Conservation (phyloP, 1,140 invertebrate species). For the Papilio machaon region DNA sequence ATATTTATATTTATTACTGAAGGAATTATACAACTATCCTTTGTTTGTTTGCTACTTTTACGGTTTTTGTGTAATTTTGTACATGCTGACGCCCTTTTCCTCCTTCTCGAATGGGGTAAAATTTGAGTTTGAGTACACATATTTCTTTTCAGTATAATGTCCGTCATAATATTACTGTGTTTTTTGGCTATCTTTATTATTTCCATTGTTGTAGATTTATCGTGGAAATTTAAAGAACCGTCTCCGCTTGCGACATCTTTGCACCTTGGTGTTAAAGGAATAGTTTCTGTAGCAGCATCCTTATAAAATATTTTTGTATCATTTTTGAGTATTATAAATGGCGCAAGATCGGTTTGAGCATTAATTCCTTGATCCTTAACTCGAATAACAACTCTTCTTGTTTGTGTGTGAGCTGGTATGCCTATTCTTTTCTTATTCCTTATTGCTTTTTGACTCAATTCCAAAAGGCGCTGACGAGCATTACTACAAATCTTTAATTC, state of each 20-base stretch:
- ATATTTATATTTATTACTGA: constrained; percentile 82
- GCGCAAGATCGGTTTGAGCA: constrained; percentile 78
- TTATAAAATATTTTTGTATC: constrained; percentile 55
- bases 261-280: constrained; percentile 64
- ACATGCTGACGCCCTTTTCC: constrained; percentile 56
- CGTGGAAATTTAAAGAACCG: constrained; percentile 63
- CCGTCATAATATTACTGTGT: constrained; percentile 63
- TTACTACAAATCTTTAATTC: constrained; percentile 83
- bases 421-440: constrained; percentile 83
- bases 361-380: constrained; percentile 83
- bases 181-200: constrained; percentile 52
- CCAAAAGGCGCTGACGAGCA: constrained; percentile 81
- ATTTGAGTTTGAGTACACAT: constrained; percentile 62
- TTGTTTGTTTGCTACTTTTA: constrained; percentile 47
- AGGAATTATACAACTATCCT: constrained; percentile 51
- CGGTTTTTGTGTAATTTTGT: constrained; percentile 64
- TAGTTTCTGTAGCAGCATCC: constrained; percentile 73
- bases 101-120: constrained; percentile 53
- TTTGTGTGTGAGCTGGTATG: constrained; percentile 71
- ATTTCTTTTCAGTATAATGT: constrained; percentile 52
- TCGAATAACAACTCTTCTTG: constrained; percentile 78
- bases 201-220: constrained; percentile 72
- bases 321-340: constrained; percentile 61
- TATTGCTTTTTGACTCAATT: constrained; percentile 82
- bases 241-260: constrained; percentile 74